Conservation (phyloP, 2,797 vertebrate genomes). For the Heteromormyrus szaboi region DNA sequence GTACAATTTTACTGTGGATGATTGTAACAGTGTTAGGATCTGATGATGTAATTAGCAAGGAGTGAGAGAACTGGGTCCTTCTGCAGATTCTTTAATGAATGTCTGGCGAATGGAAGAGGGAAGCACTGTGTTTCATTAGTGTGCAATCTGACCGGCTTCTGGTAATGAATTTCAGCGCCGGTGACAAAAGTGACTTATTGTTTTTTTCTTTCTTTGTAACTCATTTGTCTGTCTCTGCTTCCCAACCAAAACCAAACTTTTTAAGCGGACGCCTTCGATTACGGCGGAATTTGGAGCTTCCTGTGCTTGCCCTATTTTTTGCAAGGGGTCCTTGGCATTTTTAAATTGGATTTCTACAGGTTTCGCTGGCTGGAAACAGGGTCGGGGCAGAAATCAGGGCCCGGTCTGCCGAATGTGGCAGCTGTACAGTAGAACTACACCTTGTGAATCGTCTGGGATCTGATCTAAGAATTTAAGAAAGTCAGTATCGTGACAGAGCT, state of each 20-base stretch:
- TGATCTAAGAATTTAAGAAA: constrained; percentile 78
- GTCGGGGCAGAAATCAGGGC: constrained; percentile 54
- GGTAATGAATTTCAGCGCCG: constrained; percentile 40
- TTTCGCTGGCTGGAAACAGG: not conserved
- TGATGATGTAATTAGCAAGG: constrained; percentile 90
- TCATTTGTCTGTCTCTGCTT: constrained; percentile 28
- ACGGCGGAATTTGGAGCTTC: not conserved
- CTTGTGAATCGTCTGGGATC: constrained; percentile 44
- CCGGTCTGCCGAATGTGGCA: constrained; percentile 48
- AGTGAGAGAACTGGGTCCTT: constrained; percentile 70
- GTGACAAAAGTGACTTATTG: constrained; percentile 32
- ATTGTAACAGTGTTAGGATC: constrained; percentile 74
- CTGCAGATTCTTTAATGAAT: constrained; percentile 72
- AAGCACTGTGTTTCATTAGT: constrained; percentile 31
- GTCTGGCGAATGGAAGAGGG: constrained; percentile 40
- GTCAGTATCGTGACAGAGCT: constrained; percentile 80
- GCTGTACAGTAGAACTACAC: not conserved
- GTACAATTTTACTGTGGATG: constrained; percentile 69
- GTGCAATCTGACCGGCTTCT: constrained; percentile 34
- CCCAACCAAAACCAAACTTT: not conserved
- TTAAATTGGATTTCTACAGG: constrained; percentile 16
- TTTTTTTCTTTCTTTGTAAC: constrained; percentile 33
- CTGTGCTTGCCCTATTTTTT: not conserved
- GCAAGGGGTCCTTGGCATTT: not conserved
- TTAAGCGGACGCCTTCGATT: not conserved